Evolutionary conservation across 2,113 vertebrate genomes (phyloP).

Genomic region (Ptychochromis oligacanthus): DNA sequence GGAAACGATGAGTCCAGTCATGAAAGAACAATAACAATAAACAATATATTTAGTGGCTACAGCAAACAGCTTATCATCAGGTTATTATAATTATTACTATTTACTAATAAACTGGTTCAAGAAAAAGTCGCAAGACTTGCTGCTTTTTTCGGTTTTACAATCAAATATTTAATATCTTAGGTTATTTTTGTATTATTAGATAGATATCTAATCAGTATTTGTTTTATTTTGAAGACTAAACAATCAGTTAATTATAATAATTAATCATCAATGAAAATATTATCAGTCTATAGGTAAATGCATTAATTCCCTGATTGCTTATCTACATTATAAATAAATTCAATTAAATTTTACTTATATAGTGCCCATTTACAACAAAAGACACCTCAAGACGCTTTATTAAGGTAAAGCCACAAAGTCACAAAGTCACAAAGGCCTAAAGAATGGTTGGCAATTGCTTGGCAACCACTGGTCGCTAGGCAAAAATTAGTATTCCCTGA

Average conservation of each 20-base stretch:
- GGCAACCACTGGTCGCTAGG: too few relatives aligned
- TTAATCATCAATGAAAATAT: too few relatives aligned
- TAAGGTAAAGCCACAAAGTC: too few relatives aligned
- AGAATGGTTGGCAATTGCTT: too few relatives aligned
- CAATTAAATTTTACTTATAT: too few relatives aligned
- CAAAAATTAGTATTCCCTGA: too few relatives aligned
- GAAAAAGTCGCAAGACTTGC: neutral
- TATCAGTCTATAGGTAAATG: too few relatives aligned
- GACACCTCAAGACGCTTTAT: too few relatives aligned
- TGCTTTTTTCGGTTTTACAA: neutral
- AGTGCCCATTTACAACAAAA: too few relatives aligned
- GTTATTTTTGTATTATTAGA: neutral
- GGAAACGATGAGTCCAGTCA: slow-evolving; percentile 8
- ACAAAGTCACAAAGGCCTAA: too few relatives aligned
- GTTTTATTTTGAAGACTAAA: neutral
- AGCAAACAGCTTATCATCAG: neutral
- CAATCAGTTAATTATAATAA: too few relatives aligned
- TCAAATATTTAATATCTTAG: neutral
- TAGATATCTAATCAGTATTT: neutral
- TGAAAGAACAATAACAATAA: neutral
- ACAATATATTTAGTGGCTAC: neutral
- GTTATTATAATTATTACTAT: neutral
- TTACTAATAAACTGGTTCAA: neutral
- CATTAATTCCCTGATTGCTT: neutral
- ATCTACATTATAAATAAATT: too few relatives aligned